phyloP scores from a whole-genome alignment of 1,140 invertebrate genomes.

The Pygmarrhopalites habei region DNA sequence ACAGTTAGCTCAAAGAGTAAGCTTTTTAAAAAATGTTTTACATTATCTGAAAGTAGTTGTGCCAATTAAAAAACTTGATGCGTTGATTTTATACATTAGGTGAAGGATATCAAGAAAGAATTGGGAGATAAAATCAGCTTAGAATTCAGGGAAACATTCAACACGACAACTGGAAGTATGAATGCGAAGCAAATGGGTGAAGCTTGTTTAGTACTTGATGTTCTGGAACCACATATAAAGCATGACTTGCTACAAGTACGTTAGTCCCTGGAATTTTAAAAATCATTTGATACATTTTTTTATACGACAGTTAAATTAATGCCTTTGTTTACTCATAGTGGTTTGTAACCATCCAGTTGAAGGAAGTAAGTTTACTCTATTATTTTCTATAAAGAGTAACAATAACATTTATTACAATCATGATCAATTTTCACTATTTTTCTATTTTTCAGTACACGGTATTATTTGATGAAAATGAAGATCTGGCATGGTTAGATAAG shows the following conservation, averaged over 20 bases:
- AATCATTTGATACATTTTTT: too few species aligned
- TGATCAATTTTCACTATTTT: too few species aligned
- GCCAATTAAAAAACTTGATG: slow-evolving; percentile 1
- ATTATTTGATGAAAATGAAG: slow-evolving; percentile 89
- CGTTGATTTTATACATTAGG: slow-evolving; percentile 52
- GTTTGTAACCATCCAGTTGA: slow-evolving; percentile 82
- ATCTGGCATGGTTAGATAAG: slow-evolving; percentile 92
- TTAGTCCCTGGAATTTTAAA: too few species aligned
- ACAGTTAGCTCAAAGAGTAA: slow-evolving; percentile 65
- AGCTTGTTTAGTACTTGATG: slow-evolving; percentile 85
- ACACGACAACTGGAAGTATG: slow-evolving; percentile 49
- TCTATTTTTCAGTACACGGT: too few species aligned
- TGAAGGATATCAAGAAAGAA: slow-evolving; percentile 74
- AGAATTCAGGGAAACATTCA: slow-evolving; percentile 92
- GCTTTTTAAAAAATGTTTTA: slow-evolving; percentile 28
- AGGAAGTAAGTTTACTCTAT: too few species aligned
- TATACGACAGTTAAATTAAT: too few species aligned
- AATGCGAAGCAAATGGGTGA: slow-evolving; percentile 72
- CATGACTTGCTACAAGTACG: slow-evolving; percentile 73
- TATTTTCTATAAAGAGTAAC: too few species aligned
- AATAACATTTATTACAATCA: too few species aligned
- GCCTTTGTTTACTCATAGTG: too few species aligned
- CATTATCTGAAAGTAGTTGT: neutral
- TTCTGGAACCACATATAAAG: slow-evolving; percentile 84
- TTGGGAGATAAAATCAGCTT: slow-evolving; percentile 82